Percentiles rank a stretch among this genome's conserved stretches.
phyloP scores from a whole-genome alignment of 2,888 invertebrate genomes.

The Steinernema hermaphroditum region DNA sequence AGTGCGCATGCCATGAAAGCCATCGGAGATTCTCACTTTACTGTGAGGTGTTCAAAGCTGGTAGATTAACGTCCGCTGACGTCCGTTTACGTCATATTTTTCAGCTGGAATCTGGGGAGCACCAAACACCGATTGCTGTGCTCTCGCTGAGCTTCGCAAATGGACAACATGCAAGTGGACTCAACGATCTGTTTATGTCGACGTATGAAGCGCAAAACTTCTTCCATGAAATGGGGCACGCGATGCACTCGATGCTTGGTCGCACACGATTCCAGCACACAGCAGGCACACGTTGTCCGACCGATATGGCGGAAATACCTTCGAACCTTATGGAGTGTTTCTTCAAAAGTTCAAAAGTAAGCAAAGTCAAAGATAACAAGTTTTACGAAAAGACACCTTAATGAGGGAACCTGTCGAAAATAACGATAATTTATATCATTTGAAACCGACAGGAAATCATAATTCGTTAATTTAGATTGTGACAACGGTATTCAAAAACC shows the following conservation, averaged over 20 bases:
- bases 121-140: constrained; percentile 63
- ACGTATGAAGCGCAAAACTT: constrained; percentile 89
- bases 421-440: too few relatives aligned
- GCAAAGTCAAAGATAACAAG: too few relatives aligned
- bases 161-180: neutral
- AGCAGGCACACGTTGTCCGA: constrained; percentile 91
- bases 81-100: too few relatives aligned
- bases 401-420: too few relatives aligned
- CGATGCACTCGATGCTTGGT: constrained; percentile 96
- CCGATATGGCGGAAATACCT: constrained; percentile 96
- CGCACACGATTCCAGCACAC: constrained; percentile 94
- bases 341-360: constrained; percentile 74
- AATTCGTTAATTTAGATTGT: constrained; percentile 31
- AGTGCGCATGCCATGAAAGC: constrained; percentile 88
- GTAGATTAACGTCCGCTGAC: constrained; percentile 41
- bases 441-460: too few relatives aligned
- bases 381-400: too few relatives aligned
- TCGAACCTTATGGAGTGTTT: constrained; percentile 99
- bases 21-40: constrained; percentile 95
- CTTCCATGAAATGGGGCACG: constrained; percentile 98
- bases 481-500: constrained; percentile 36
- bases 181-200: constrained; percentile 70
- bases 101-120: constrained; percentile 42
- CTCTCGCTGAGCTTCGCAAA: constrained; percentile 55
- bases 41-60: constrained; percentile 87